Evolutionary conservation across 30 jellyfish, hydroid and myxozoan species (phyloP).

Genomic region (Sanderia malayensis): DNA sequence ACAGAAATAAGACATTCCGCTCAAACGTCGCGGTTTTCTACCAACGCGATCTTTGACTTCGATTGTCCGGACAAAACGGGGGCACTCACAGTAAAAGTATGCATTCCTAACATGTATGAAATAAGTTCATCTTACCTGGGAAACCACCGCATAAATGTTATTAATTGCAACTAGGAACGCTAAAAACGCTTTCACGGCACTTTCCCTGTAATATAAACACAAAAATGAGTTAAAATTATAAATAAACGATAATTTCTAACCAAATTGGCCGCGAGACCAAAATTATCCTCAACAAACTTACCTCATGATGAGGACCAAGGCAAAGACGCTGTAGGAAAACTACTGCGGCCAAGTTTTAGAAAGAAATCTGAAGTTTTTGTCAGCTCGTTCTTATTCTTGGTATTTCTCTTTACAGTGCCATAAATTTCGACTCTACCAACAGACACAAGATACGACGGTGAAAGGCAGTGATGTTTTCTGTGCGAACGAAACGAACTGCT

Average conservation of each 20-base stretch:
- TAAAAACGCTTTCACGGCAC: slow-evolving; percentile 38
- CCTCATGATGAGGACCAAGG: slow-evolving; percentile 72
- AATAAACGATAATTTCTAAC: no score
- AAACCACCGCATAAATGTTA: slow-evolving; percentile 23
- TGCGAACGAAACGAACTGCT: no score
- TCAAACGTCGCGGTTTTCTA: neutral
- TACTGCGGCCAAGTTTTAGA: slow-evolving; percentile 1
- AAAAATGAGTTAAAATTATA: neutral
- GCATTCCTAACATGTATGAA: neutral
- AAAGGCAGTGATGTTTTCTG: neutral
- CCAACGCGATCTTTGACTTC: neutral
- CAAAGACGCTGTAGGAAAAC: slow-evolving; percentile 3
- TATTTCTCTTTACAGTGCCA: slow-evolving; percentile 5
- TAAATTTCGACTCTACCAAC: neutral
- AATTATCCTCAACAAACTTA: slow-evolving; percentile 11
- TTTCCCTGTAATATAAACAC: slow-evolving; percentile 32
- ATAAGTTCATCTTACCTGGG: slow-evolving; percentile 40
- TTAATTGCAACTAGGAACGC: slow-evolving; percentile 36
- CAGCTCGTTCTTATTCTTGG: neutral
- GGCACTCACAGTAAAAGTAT: neutral
- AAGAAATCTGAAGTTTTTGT: neutral
- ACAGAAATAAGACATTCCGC: no score
- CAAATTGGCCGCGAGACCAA: no score
- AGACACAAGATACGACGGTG: neutral
- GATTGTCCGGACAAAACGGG: slow-evolving; percentile 18